Evolutionary conservation across 2,888 invertebrate genomes (phyloP).

Genomic region (Hemaris fuciformis): DNA sequence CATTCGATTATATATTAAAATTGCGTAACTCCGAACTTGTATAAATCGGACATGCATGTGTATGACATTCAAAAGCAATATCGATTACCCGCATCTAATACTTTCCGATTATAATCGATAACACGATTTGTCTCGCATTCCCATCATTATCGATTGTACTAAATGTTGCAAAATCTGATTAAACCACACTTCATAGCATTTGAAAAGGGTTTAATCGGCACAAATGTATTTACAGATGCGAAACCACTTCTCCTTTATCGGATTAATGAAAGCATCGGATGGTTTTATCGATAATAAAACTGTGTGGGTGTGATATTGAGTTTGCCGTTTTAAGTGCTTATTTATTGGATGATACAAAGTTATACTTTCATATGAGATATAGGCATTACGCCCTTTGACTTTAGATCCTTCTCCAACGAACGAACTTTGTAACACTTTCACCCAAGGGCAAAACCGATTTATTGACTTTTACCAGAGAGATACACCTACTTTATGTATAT

Average conservation of each 20-base stretch:
- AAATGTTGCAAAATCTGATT: not conserved
- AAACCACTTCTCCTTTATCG: not conserved
- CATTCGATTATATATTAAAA: too few relatives aligned
- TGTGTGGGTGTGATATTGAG: slow-evolving; percentile 1
- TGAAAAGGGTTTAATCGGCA: not conserved
- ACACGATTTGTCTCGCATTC: not conserved
- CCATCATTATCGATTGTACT: not conserved
- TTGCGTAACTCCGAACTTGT: too few relatives aligned
- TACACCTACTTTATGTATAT: too few relatives aligned
- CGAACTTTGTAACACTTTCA: too few relatives aligned
- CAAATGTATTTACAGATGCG: not conserved
- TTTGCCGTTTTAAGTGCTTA: slow-evolving; percentile 14
- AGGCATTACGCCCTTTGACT: too few relatives aligned
- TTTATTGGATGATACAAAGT: not conserved
- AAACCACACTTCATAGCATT: not conserved
- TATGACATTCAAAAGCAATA: not conserved
- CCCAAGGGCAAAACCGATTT: too few relatives aligned
- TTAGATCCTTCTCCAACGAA: too few relatives aligned
- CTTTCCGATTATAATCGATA: not conserved
- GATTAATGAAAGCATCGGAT: not conserved
- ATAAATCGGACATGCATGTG: too few relatives aligned
- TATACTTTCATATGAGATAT: too few relatives aligned
- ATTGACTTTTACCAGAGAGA: too few relatives aligned
- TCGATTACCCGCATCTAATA: not conserved
- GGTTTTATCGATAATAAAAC: not conserved